These are phyloP conservation scores for Dorcus parallelipipedus DNA, from an alignment of 2,888 invertebrate species.

Conservation along the genomic window DNA sequence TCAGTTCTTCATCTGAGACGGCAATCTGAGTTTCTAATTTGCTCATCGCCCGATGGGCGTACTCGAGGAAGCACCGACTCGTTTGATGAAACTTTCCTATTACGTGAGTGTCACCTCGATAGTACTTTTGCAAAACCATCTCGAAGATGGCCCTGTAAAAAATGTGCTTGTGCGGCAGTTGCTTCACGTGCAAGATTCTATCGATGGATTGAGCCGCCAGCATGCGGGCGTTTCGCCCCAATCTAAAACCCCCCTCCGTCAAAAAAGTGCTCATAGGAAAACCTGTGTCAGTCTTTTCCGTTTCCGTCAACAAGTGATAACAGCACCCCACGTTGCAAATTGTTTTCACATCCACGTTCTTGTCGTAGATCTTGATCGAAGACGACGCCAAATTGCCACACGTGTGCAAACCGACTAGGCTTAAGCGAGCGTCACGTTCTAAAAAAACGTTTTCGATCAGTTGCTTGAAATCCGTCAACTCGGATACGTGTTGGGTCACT, in stretches of 20 bases:
- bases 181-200: slow-evolving; percentile 56
- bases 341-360: slow-evolving; percentile 53
- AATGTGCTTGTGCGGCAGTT: slow-evolving; percentile 62
- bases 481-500: slow-evolving; percentile 59
- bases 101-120: slow-evolving; percentile 48
- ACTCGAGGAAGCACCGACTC: slow-evolving; percentile 63
- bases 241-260: slow-evolving; percentile 47
- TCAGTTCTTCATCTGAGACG: slow-evolving; percentile 49
- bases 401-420: slow-evolving; percentile 78
- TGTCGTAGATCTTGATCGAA: slow-evolving; percentile 65
- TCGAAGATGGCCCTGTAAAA: slow-evolving; percentile 77
- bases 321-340: slow-evolving; percentile 87
- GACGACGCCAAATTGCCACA: slow-evolving; percentile 81
- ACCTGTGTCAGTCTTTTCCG: slow-evolving; percentile 43
- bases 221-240: slow-evolving; percentile 81
- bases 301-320: slow-evolving; percentile 75
- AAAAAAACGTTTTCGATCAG: slow-evolving; percentile 54
- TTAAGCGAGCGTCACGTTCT: slow-evolving; percentile 46
- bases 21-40: slow-evolving; percentile 58
- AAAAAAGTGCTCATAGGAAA: slow-evolving; percentile 69
- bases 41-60: slow-evolving; percentile 63
- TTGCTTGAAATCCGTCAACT: slow-evolving; percentile 54
- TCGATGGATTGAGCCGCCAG: slow-evolving; percentile 81
- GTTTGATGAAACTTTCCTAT: slow-evolving; percentile 54
- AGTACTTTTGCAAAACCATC: slow-evolving; percentile 53